Base-by-base conservation (phyloP, 2,888 invertebrate species). In the Gortyna flavago region DNA sequence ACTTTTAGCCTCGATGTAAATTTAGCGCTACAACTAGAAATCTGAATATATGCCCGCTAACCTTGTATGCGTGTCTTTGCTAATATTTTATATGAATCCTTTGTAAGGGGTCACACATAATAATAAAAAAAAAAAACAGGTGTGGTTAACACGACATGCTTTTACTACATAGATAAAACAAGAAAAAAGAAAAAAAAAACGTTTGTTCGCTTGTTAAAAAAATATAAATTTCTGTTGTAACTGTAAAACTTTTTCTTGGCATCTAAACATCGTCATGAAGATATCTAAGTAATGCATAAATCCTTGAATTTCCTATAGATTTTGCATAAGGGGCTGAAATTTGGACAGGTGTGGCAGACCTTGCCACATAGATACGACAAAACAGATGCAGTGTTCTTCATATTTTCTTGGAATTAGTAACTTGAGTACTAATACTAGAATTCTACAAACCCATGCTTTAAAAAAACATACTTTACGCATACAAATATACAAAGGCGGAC, bases 1-100 rank as follows among this genome's bases (percentile, higher is more conserved):
- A 87, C 80, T 25, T 84, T 83, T 66, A 77, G 8, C 84, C 79
- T 84, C 77, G 71, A 80, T 57, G 44, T 35, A 13, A 77, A 72
- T 84, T 79, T 68, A 75, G 21, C 68, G 51, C 0, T 57, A 29
- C 66, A 35, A 70, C 48, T 65, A 41, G 0, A 72, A 68, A 74
- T 64, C 67, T 64, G 25, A 71, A 79, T 64, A 73, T 70, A 51
- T 65, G 41, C 68, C 57, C 4, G 21, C 61, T 18, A 59, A 64
- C 71, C 73, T 84, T 80, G 48, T 77, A 68, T 9, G 32, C 54
- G 41, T 62, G 73, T 48, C 25, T 80, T 79, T 41, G n/a, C 25
- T 54, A 48, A 41, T 71, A 61, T 38, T 70, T 51, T 41, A 41
- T 61, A n/a, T 38, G n/a, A 35, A 59, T 83, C 32, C 18, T 74